Percentiles rank a stretch among this genome's conserved stretches.
phyloP scores from a whole-genome alignment of 2,888 invertebrate genomes.

The Mythimna ferrago region DNA sequence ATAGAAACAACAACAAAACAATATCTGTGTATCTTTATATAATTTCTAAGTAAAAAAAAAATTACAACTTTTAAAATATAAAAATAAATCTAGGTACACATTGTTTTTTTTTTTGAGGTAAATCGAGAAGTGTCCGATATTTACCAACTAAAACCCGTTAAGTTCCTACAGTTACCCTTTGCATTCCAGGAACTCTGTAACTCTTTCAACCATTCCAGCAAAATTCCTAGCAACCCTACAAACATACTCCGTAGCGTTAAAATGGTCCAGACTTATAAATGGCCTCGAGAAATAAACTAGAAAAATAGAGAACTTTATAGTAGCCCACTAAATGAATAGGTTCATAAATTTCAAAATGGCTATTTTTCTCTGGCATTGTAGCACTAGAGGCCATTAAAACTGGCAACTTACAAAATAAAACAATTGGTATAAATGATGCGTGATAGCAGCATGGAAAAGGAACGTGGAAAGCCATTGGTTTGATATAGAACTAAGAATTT shows the following conservation, averaged over 20 bases:
- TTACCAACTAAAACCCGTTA: too few species aligned
- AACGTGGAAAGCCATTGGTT: conserved; percentile 9
- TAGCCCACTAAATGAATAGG: conserved; percentile 57
- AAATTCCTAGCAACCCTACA: neutral
- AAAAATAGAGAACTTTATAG: conserved; percentile 47
- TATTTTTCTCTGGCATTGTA: conserved; percentile 34
- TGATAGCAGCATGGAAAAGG: neutral
- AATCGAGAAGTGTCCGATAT: too few species aligned
- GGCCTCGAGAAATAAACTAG: conserved; percentile 49
- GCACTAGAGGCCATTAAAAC: conserved; percentile 44
- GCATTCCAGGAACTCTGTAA: too few species aligned
- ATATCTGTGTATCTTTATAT: too few species aligned
- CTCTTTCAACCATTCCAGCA: too few species aligned
- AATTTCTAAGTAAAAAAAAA: too few species aligned
- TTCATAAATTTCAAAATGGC: conserved; percentile 53
- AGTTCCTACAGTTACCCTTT: too few species aligned
- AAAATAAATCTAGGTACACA: too few species aligned
- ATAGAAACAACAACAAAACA: too few species aligned
- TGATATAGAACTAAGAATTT: neutral
- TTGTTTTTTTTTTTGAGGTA: too few species aligned
- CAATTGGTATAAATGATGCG: conserved; percentile 45
- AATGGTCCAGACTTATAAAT: conserved; percentile 38
- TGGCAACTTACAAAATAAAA: conserved; percentile 57
- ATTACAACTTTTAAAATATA: too few species aligned
- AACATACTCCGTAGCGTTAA: conserved; percentile 14